Conservation (phyloP, 2,797 vertebrate genomes). For the Enteromius fasciolatus region DNA sequence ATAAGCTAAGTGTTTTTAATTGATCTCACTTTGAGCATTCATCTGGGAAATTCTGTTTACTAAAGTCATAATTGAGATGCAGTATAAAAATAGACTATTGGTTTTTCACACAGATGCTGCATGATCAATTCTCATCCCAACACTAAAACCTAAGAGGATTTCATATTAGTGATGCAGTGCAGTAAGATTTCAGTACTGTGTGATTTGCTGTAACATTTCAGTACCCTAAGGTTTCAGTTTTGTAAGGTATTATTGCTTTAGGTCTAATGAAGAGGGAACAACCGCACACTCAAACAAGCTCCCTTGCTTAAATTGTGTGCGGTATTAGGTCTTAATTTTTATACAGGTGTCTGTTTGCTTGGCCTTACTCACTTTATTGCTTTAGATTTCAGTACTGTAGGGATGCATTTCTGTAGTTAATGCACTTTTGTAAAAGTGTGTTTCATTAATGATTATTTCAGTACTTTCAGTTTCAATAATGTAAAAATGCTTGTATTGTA, state of each 20-base stretch:
- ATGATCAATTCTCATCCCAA: conserved; percentile 32
- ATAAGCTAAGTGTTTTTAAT: conserved; percentile 28
- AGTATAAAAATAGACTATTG: conserved; percentile 29
- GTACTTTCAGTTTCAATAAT: not conserved
- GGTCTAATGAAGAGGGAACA: no score
- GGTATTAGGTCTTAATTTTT: no score
- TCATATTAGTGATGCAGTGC: not conserved
- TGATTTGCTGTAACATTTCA: not conserved
- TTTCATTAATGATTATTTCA: not conserved
- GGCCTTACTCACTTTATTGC: no score
- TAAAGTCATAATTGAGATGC: conserved; percentile 10
- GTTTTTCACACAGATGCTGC: conserved; percentile 22
- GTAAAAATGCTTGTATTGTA: not conserved
- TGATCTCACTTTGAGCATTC: conserved; percentile 37
- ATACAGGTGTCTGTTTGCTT: no score
- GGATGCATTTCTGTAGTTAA: not conserved
- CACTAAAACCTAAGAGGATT: not conserved
- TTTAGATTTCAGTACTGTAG: not conserved
- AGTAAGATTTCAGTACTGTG: not conserved
- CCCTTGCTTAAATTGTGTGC: no score
- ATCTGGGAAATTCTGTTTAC: conserved; percentile 22
- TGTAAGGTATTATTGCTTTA: not conserved
- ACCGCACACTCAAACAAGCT: no score
- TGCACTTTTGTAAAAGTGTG: no score
- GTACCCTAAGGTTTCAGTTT: not conserved